Base-by-base conservation (phyloP, 2,888 invertebrate species). In the Dasypolia templi region DNA sequence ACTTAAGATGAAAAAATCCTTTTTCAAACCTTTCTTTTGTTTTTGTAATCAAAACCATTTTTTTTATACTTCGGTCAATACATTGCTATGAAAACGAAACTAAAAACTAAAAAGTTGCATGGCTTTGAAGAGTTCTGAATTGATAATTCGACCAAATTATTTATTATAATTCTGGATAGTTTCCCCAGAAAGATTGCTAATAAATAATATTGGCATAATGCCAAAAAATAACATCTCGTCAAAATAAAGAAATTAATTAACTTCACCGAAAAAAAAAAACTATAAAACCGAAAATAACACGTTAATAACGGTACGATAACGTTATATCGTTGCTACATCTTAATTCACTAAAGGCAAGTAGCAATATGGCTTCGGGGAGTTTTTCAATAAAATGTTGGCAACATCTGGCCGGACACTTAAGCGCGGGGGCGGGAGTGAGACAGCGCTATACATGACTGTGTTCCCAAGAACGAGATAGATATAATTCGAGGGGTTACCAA, bases 351-450 rank as follows among this genome's bases (percentile, higher is more conserved):
- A 92, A 92, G 81, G 91, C 91, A 91, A 92, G 89, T 93, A 89
- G 87, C 96, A 95, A 94, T 92, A 95, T 94, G 95, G 94, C 95
- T 87, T 79, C 76, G 91, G 89, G 88, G 94, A 96, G 89, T 96
- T 96, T 96, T 96, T 96, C 96, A 96, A 96, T 96, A 96, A 96
- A 96, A 96, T 80, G 79, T 89, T 89, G 92, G 95, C 88, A 94
- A 94, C 96, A 96, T 93, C 95, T 96, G 96, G 92, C 76, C 79
- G 83, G 91, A 93, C 96, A 96, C 96, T 96, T 96, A 96, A 93
- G 94, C 92, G 92, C 89, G 93, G 93, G 93, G 92, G 95, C 88
- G 92, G 75, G 92, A 94, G 77, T 49, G 92, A 89, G 93, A 94
- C 78, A 80, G 84, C 76, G 46, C 68, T 84, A 91, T 86, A 86